Conservation (phyloP, 2,888 invertebrate species). For the Pheosia tremula region DNA sequence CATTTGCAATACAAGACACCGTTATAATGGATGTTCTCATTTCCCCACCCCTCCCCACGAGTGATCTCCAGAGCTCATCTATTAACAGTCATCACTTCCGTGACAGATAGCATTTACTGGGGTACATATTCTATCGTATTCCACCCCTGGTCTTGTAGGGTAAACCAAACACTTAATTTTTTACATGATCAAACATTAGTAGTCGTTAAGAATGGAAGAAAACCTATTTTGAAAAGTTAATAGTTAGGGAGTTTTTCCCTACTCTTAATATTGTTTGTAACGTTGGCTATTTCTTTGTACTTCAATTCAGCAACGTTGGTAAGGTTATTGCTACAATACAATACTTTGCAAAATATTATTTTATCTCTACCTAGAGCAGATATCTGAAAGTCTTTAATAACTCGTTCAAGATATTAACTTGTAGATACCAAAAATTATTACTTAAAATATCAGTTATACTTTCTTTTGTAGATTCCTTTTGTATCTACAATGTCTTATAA, state of each 20-base stretch:
- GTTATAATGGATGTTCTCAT: constrained; percentile 40
- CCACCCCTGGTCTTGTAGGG: constrained; percentile 13
- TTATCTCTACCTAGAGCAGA: too few species aligned
- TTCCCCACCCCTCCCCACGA: constrained; percentile 36
- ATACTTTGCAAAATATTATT: too few species aligned
- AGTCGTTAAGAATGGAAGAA: neutral
- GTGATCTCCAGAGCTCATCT: constrained; percentile 27
- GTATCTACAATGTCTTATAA: too few species aligned
- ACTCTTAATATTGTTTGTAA: too few species aligned
- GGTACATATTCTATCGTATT: constrained; percentile 29
- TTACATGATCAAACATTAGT: constrained; percentile 24
- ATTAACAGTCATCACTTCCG: constrained; percentile 28
- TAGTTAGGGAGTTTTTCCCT: constrained; percentile 4
- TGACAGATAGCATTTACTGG: constrained; percentile 32
- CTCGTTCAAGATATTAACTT: too few species aligned
- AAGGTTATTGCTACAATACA: too few species aligned
- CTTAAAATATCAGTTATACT: too few species aligned
- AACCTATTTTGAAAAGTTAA: neutral
- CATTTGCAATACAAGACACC: neutral
- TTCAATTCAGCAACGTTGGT: too few species aligned
- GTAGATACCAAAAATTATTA: too few species aligned
- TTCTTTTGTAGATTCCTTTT: too few species aligned
- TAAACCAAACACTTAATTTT: constrained; percentile 20
- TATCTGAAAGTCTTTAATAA: too few species aligned
- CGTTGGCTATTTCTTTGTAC: too few species aligned